Base-by-base conservation (phyloP, 2,113 vertebrate species). In the Clarias macrocephalus region DNA sequence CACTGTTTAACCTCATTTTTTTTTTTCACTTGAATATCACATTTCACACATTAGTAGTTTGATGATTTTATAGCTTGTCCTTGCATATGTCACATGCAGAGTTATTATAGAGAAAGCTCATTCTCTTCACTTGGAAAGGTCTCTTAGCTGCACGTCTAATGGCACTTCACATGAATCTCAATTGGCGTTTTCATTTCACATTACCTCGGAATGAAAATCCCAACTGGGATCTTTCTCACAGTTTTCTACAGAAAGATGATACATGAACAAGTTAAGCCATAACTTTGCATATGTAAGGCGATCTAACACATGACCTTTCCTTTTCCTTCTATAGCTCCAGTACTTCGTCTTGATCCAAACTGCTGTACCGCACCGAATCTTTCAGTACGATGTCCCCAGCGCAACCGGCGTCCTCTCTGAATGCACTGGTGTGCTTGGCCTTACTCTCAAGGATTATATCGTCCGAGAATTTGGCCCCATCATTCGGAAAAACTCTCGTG, bases 311-410 rank as follows among this genome's bases (percentile, higher is more conserved):
- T 5, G 18, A 15, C 18, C 52, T 28, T 65, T 42, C 28, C 21
- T 62, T 62, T 48, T 76, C 37, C 60, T 63, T 11, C 68, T 90
- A 90, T 18, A 88, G 33, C n/a, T 84, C 87, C 83, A 81, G 48
- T 60, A 88, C 87, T 11, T 80, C 73, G 13, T 86, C 87, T 25
- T 86, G 89, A 75, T 86, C 84, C 68, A 84, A 86, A 81, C 84
- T 77, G 16, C 83, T 54, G 54, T 84, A 84, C 48, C 54, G 63
- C 42, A 90, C 70, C 19, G 81, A 60, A 25, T 84, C 75, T 52
- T 86, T 87, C 77, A 62, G 48, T 21, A 13, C 28, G 62, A 87
- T 62, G 66, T 84, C 84, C 9, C 42, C 66, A 18, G 13, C 18
- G 8, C 56, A 2, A 18, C 54, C 60, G 19, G n/a, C 1, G 13